A percentile compares a stretch with the other conserved stretches of the same genome.
phyloP scores from a whole-genome alignment of 2,113 vertebrate species.

The Apeltes quadracus region DNA sequence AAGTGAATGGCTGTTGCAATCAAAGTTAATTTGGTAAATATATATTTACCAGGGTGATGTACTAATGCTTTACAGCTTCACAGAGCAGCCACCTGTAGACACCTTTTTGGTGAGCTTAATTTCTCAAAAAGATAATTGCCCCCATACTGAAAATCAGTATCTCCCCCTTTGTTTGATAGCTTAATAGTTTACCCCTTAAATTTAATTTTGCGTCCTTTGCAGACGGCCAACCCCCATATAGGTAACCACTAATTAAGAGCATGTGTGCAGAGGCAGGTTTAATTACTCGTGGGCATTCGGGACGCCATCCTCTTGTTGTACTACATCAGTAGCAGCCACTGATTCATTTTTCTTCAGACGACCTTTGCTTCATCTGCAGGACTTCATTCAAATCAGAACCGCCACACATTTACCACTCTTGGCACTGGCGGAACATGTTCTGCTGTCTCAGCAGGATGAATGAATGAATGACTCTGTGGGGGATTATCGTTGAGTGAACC shows the following conservation, averaged over 20 bases:
- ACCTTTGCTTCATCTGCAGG: slow-evolving; percentile 14
- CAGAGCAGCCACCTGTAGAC: neutral
- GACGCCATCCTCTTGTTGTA: neutral
- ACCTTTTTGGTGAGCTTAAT: neutral
- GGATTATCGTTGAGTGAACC: slow-evolving; percentile 19
- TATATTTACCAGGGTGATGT: no score
- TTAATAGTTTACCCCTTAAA: neutral
- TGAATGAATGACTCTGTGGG: slow-evolving; percentile 12
- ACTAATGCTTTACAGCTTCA: neutral
- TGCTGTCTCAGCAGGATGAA: slow-evolving; percentile 42
- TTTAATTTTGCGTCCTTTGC: neutral
- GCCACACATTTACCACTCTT: slow-evolving; percentile 28
- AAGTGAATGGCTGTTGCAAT: no score
- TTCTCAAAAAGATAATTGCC: neutral
- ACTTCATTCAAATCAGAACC: slow-evolving; percentile 32
- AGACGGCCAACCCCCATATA: neutral
- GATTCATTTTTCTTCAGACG: slow-evolving; percentile 3
- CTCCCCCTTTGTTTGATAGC: neutral
- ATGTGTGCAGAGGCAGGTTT: neutral
- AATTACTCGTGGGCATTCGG: neutral
- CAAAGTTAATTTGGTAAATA: no score
- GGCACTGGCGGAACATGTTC: slow-evolving; percentile 16
- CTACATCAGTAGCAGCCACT: slow-evolving; percentile 6
- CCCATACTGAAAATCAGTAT: neutral
- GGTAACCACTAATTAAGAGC: neutral